Evolutionary conservation across 2,113 vertebrate genomes (phyloP).

Genomic region (Empidonax alnorum): DNA sequence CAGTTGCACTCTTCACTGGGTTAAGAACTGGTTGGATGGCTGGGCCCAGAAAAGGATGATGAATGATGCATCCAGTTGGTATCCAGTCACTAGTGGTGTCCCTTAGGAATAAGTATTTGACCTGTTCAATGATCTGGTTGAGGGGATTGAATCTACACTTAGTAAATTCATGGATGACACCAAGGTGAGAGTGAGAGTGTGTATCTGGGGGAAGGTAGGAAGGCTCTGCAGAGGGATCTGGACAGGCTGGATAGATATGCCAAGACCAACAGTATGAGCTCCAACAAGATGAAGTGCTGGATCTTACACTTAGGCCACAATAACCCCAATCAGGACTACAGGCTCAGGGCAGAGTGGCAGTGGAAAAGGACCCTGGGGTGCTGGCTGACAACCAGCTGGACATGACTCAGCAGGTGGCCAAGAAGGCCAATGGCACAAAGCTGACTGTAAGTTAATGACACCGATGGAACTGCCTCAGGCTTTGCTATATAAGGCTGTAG

Average conservation of each 20-base stretch:
- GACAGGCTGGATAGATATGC: background rate
- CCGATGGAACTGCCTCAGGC: background rate
- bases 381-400: background rate
- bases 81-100: background rate
- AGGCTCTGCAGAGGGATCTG: background rate
- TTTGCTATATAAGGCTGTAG: background rate
- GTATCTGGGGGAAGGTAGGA: background rate
- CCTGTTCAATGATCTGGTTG: background rate
- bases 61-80: background rate
- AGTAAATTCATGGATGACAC: background rate
- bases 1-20: background rate
- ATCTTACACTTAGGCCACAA: background rate
- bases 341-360: background rate
- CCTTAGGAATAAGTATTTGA: background rate
- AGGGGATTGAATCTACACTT: background rate
- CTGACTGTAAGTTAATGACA: background rate
- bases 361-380: background rate
- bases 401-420: background rate
- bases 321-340: background rate
- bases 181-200: background rate
- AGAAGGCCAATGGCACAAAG: background rate
- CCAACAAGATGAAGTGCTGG: background rate
- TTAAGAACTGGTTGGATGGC: background rate
- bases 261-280: background rate
- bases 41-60: background rate